Evolutionary conservation across 1,140 invertebrate species (phyloP).

Genomic region (Megalonaias nervosa): DNA sequence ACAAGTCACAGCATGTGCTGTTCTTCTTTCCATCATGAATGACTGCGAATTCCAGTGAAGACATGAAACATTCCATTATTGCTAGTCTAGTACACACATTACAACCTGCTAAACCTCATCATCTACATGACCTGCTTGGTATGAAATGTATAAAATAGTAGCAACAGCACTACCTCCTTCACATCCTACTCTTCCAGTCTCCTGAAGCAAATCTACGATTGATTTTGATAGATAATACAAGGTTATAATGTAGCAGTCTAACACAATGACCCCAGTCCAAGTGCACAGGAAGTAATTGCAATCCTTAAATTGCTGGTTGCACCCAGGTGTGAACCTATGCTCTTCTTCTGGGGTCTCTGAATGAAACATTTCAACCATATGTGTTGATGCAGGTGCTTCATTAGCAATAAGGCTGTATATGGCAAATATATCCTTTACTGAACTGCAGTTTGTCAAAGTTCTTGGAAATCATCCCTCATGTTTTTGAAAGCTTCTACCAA

Average conservation of each 20-base stretch:
- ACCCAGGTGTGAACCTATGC: not conserved
- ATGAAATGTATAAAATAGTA: not conserved
- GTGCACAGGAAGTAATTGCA: not conserved
- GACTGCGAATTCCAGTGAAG: not conserved
- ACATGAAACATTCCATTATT: not conserved
- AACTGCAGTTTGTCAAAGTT: too few species aligned
- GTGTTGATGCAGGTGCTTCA: not conserved
- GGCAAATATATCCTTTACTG: too few species aligned
- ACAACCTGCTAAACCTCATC: not conserved
- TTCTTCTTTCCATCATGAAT: not conserved
- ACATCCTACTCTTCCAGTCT: not conserved
- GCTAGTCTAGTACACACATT: not conserved
- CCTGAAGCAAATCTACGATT: not conserved
- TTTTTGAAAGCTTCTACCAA: too few species aligned
- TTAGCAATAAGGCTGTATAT: not conserved
- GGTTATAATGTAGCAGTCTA: not conserved
- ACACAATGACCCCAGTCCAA: not conserved
- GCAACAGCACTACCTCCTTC: not conserved
- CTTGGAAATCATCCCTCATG: too few species aligned
- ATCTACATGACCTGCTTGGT: not conserved
- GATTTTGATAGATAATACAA: not conserved
- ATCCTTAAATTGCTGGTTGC: not conserved
- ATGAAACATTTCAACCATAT: conserved; percentile 8
- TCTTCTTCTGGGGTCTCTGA: not conserved
- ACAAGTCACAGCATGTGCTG: not conserved